Conservation (phyloP, 2,797 vertebrate species). For the Poeciliopsis paucimaculata region DNA sequence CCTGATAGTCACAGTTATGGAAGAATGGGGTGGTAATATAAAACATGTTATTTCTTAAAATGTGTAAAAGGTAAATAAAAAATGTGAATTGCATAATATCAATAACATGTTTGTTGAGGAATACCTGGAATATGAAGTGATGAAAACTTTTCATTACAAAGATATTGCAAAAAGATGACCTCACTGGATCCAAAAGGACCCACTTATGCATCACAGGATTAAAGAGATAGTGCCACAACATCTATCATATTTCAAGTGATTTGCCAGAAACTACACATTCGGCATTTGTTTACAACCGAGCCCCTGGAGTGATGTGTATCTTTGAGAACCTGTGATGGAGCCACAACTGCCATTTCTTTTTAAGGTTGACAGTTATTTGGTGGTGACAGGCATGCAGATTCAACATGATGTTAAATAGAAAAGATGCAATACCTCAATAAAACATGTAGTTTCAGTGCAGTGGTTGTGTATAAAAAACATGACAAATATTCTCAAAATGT, state of each 20-base stretch:
- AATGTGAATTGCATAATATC: no score
- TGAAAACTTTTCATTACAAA: no score
- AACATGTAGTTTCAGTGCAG: not conserved
- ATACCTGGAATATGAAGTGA: no score
- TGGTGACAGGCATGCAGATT: conserved; percentile 19
- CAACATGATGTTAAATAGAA: not conserved
- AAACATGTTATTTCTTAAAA: no score
- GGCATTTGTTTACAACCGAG: conserved; percentile 10
- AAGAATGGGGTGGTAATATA: no score
- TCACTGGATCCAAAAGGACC: no score
- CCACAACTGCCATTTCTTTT: not conserved
- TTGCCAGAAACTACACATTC: not conserved
- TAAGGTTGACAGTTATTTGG: conserved; percentile 11
- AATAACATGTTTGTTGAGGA: no score
- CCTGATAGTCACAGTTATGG: no score
- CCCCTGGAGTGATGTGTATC: conserved; percentile 14
- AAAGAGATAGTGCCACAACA: conserved; percentile 12
- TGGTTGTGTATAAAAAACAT: not conserved
- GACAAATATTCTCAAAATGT: not conserved
- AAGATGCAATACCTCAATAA: conserved; percentile 2
- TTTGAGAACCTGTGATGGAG: not conserved
- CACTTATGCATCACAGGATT: not conserved
- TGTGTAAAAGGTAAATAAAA: no score
- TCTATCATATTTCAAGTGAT: not conserved
- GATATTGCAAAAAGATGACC: no score